A percentile compares a stretch with the other conserved stretches of the same genome.
Evolutionary conservation across 2,888 invertebrate genomes (phyloP).

Genomic region (Cryptocephalus moraei): DNA sequence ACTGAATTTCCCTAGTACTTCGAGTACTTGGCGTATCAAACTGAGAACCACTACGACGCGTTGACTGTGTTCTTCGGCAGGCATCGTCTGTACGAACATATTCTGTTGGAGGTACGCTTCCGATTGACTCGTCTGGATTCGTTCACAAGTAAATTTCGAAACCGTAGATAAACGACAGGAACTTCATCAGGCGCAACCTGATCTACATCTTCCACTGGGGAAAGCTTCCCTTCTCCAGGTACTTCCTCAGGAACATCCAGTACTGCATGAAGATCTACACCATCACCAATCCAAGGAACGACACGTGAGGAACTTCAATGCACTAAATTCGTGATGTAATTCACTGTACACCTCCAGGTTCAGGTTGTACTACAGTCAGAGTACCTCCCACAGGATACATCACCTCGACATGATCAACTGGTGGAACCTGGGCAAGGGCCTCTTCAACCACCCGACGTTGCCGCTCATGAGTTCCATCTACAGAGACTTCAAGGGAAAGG

Average conservation of each 20-base stretch:
- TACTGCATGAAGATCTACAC: slow-evolving; percentile 51
- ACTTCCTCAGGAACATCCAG: slow-evolving; percentile 43
- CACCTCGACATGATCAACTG: slow-evolving; percentile 59
- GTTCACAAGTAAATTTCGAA: neutral
- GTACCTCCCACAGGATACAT: slow-evolving; percentile 46
- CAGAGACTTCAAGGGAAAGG: slow-evolving; percentile 52
- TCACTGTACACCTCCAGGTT: slow-evolving; percentile 39
- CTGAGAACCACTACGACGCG: slow-evolving; percentile 41
- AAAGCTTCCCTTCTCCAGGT: slow-evolving; percentile 40
- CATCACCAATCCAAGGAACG: slow-evolving; percentile 51
- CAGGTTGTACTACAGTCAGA: slow-evolving; percentile 64
- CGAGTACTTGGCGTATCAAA: slow-evolving; percentile 39
- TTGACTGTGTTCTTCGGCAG: slow-evolving; percentile 47
- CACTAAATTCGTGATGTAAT: neutral
- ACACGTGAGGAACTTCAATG: slow-evolving; percentile 41
- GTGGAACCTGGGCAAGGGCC: slow-evolving; percentile 52
- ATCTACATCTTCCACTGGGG: slow-evolving; percentile 63
- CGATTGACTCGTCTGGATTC: neutral
- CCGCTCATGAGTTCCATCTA: slow-evolving; percentile 51
- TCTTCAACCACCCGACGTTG: slow-evolving; percentile 57
- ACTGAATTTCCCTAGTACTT: slow-evolving; percentile 39
- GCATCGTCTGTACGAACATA: slow-evolving; percentile 44
- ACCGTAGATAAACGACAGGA: slow-evolving; percentile 39
- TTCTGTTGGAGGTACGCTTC: slow-evolving; percentile 42
- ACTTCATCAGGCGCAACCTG: slow-evolving; percentile 50